Percentiles rank a stretch among this genome's conserved stretches.
Evolutionary conservation across 2,797 vertebrate species (phyloP).

Genomic region (Zonotrichia albicollis): DNA sequence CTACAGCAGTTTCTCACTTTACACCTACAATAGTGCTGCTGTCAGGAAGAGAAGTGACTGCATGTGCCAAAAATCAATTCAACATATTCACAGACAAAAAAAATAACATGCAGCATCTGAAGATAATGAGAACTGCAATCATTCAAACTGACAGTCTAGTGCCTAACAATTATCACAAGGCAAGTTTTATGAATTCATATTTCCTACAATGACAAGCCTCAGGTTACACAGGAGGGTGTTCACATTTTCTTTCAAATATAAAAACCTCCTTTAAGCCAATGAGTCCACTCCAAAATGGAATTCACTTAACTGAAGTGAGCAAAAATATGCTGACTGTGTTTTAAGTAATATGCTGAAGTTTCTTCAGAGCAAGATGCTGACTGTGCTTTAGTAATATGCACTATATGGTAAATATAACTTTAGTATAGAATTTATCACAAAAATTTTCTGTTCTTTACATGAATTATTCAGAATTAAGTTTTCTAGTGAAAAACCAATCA

Average conservation of each 20-base stretch:
- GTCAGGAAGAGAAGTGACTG: conserved; percentile 55
- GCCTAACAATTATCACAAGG: conserved; percentile 65
- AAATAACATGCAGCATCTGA: conserved; percentile 53
- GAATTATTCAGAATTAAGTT: not conserved
- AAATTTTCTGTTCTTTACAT: not conserved
- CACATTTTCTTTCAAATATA: conserved; percentile 24
- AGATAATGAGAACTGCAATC: conserved; percentile 71
- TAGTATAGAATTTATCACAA: not conserved
- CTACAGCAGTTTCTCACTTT: conserved; percentile 56
- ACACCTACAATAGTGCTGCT: conserved; percentile 58
- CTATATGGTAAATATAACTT: not conserved
- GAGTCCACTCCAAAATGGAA: conserved; percentile 26
- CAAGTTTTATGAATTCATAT: conserved; percentile 57
- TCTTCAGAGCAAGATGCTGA: conserved; percentile 13
- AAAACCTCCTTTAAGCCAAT: conserved; percentile 24
- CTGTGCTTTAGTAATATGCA: not conserved
- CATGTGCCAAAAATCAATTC: conserved; percentile 66
- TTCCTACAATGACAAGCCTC: conserved; percentile 46
- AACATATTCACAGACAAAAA: conserved; percentile 70
- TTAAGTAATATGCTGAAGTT: not conserved
- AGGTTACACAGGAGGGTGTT: conserved; percentile 53
- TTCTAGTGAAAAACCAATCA: not conserved
- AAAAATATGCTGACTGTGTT: conserved; percentile 16
- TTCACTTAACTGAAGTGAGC: not conserved
- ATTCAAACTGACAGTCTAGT: conserved; percentile 67